Base-by-base conservation (phyloP, 2,888 invertebrate genomes). In the Altica lythri region DNA sequence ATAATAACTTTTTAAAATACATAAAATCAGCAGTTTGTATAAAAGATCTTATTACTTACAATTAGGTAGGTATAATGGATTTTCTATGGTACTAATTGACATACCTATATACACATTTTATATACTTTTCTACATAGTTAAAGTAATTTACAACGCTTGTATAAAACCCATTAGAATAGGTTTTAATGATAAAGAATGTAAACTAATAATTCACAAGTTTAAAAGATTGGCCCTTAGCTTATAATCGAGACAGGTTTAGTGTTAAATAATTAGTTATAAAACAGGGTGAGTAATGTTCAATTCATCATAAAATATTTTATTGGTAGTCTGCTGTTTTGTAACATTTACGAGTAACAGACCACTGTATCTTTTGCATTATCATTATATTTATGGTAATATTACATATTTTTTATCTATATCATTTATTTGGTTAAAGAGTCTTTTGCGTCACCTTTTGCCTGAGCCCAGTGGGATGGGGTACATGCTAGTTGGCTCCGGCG, bases 251-350 rank as follows among this genome's bases (percentile, higher is more conserved):
- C 37, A 29, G 12, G 17, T 37, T 47, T 12, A 38, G 10, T 38
- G 38, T 17, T 47, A 29, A 38, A 47, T 47, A 38, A 47, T 47
- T 47, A 45, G 47, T 37, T 37, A 29, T 47, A 47, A 38, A 47
- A 37, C 27, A 29, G 38, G 47, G 47, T 47, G 38, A 47, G 38
- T 47, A 47, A 47, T 47, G 38, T 38, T 29, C 35, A 25, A 25
- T 46, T 47, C 25, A 47, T 37, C 47, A 47, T 47, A 47, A 47
- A 47, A 38, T 47, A 47, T 47, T 47, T 47, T 47, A 47, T 47
- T 37, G 47, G 38, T 19, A n/a, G n/a, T n/a, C n/a, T n/a, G 14
- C 47, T 37, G 29, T 47, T 47, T 47, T 47, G 47, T 47, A 47
- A 47, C 27, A n/a, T 47, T 47, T 47, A 47, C 29, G 47, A 47